Evolutionary conservation across 1,140 invertebrate species (phyloP), one percentile per base, ranked within the genome.

Genomic region (Ladona fulva): DNA sequence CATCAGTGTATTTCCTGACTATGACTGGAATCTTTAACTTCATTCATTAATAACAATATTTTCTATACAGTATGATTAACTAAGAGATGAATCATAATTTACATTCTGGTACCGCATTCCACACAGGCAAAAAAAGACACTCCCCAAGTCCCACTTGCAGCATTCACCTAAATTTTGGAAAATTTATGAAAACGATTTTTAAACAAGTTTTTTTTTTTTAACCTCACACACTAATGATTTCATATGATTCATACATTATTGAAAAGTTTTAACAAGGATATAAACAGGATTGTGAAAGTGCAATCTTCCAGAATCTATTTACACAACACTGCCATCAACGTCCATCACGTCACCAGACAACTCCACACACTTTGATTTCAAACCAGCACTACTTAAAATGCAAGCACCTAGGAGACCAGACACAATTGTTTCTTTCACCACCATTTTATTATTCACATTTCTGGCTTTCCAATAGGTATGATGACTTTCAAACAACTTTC

Each of bases 221-320:
- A 66, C 52, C n/a, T 66, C 52, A 66, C 52, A 19, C n/a, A 12
- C 52, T 66, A 66, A 66, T 66, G 52, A 66, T 66, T 66, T 66
- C n/a, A 66, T 66, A 66, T 66, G 52, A 66, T 66, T 66, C 52
- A 66, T 66, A 66, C 12, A 66, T 66, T 66, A 37, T 37, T 37
- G 29, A 19, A 66, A 66, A 66, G 52, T 66, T 66, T 66, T 66
- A 66, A 66, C 52, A 66, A 66, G 52, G 52, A 66, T 66, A 66
- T 66, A 66, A 66, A 66, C 52, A 66, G 52, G 52, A 66, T 66
- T 66, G 52, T 66, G 52, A 66, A 66, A 66, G 52, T 66, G 52
- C 52, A 66, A 66, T 66, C n/a, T 66, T 66, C 52, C n/a, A 16
- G 52, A 66, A 66, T 66, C 52, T 66, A 66, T 66, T 19, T 66